Conservation (phyloP, 2,888 invertebrate species). For the Machimus atricapillus region DNA sequence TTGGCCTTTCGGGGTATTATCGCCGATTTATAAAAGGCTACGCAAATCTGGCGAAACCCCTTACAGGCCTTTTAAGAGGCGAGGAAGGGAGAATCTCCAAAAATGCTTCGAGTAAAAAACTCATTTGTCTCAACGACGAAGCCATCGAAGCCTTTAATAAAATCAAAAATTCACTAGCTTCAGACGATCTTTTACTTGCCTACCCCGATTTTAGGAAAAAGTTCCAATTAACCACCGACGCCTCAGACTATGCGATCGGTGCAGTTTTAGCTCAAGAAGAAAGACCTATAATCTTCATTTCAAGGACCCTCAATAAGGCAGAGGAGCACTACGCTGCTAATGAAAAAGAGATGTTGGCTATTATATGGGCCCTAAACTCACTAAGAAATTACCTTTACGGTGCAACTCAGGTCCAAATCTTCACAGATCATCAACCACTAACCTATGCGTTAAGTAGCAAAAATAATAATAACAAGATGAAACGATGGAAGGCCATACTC, state of each 20-base stretch:
- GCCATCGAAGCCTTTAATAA: not conserved
- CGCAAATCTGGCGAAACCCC: too few relatives aligned
- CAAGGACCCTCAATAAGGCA: not conserved
- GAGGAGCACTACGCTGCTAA: not conserved
- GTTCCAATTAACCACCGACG: not conserved
- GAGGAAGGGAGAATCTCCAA: too few relatives aligned
- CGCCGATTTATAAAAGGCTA: too few relatives aligned
- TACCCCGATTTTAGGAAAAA: not conserved
- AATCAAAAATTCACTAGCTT: not conserved
- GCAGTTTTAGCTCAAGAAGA: not conserved
- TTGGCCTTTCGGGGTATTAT: too few relatives aligned
- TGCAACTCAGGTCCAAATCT: not conserved
- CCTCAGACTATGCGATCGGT: not conserved
- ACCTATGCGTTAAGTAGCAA: not conserved
- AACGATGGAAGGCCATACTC: not conserved
- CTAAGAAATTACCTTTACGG: not conserved
- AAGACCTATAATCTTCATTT: not conserved
- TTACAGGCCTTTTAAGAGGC: too few relatives aligned
- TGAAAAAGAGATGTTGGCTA: not conserved
- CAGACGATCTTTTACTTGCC: not conserved
- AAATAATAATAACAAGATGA: not conserved
- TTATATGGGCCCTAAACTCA: not conserved
- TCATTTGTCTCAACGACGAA: not conserved
- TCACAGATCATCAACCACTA: not conserved
- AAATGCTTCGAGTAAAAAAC: not conserved